phyloP scores from a whole-genome alignment of 2,797 vertebrate genomes.

The Myotis vivesi region DNA sequence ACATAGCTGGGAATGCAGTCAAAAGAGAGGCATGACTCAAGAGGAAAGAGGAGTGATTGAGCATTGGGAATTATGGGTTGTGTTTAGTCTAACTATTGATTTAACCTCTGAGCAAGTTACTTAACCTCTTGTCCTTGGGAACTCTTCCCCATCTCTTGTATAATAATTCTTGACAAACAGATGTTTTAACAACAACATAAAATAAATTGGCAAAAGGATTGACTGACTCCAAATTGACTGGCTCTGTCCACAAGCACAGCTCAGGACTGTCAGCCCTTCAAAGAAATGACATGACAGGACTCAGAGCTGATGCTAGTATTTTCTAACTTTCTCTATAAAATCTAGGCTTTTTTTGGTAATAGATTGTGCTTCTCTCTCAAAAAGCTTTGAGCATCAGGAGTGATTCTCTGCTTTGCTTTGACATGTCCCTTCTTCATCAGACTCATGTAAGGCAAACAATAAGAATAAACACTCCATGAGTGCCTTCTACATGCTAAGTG shows the following conservation, averaged over 20 bases:
- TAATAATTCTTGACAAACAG: conserved; percentile 62
- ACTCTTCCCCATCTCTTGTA: conserved; percentile 46
- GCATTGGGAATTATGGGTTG: conserved; percentile 46
- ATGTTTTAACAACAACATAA: conserved; percentile 66
- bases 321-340: background rate
- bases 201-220: conserved; percentile 48
- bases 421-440: background rate
- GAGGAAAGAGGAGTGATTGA: conserved; percentile 32
- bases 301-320: background rate
- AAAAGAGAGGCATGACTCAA: conserved; percentile 19
- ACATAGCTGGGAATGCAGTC: background rate
- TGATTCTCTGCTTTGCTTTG: background rate
- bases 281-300: background rate
- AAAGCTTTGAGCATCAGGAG: background rate
- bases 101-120: conserved; percentile 67
- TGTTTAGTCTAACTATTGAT: conserved; percentile 68
- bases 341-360: background rate
- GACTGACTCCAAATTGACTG: conserved; percentile 44
- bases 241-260: conserved; percentile 35
- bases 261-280: conserved; percentile 38
- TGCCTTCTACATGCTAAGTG: background rate
- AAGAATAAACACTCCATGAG: background rate
- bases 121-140: conserved; percentile 69
- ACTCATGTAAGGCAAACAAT: background rate
- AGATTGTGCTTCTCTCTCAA: background rate